Conservation (phyloP, 1,140 invertebrate species). For the Colletes gigas region DNA sequence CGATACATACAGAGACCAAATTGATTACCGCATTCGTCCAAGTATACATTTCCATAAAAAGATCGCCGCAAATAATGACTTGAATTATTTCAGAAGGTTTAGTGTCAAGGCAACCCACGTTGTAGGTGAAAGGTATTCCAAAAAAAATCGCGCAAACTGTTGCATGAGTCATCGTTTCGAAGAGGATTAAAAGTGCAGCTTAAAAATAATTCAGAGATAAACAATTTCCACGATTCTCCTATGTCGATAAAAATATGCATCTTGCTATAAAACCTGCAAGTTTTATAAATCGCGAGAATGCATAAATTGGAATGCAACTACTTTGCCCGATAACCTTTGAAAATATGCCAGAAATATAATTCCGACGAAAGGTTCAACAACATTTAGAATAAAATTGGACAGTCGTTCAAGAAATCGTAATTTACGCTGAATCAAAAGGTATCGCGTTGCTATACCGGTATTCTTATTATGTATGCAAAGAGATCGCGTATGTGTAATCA, state of each 20-base stretch:
- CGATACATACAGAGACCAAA: not conserved
- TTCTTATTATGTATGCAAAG: conserved; percentile 32
- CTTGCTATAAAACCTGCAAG: too few species aligned
- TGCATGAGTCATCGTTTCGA: conserved; percentile 41
- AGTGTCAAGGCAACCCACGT: conserved; percentile 52
- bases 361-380: conserved; percentile 7
- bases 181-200: not conserved
- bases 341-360: conserved; percentile 21
- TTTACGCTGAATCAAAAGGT: not conserved
- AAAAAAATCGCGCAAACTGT: conserved; percentile 28
- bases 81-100: conserved; percentile 50
- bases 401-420: not conserved
- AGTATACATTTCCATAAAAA: conserved; percentile 28
- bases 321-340: conserved; percentile 15
- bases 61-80: conserved; percentile 33
- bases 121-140: conserved; percentile 44
- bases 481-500: not conserved
- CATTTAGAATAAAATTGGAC: not conserved
- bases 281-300: not conserved
- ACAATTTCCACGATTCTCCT: too few species aligned
- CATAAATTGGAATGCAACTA: not conserved
- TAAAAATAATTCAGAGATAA: conserved; percentile 11
- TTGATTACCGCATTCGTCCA: conserved; percentile 5
- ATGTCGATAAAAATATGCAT: too few species aligned
- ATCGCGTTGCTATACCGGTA: not conserved